Percentiles rank a stretch among this genome's conserved stretches.
These are phyloP conservation scores for Siderastrea siderea DNA, from an alignment of 92 coral and sea anemone species.

Conservation along the genomic window DNA sequence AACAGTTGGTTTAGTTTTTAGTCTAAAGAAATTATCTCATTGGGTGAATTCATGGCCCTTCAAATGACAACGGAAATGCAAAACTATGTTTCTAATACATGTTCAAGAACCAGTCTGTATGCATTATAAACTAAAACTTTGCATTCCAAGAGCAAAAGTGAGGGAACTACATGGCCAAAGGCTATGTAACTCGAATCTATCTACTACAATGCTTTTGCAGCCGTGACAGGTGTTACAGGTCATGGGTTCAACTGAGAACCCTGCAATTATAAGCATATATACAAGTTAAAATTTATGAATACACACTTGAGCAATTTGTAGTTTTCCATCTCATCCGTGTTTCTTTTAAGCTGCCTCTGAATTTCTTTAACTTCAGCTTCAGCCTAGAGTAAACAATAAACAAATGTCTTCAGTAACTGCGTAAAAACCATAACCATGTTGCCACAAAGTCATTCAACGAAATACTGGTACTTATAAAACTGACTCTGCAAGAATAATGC, in stretches of 20 bases:
- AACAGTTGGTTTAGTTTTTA: no score
- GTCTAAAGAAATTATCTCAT: no score
- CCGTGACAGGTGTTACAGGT: no score
- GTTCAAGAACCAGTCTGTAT: slow-evolving; percentile 1
- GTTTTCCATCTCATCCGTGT: slow-evolving; percentile 48
- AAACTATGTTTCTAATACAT: no score
- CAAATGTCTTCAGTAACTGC: neutral
- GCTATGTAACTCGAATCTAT: no score
- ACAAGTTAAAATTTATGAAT: slow-evolving; percentile 14
- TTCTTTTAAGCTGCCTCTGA: slow-evolving; percentile 49
- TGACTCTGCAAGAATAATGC: neutral
- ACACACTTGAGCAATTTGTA: slow-evolving; percentile 58
- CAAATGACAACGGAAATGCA: no score
- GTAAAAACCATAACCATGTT: slow-evolving; percentile 5
- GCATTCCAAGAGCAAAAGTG: slow-evolving; percentile 20
- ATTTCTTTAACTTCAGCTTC: slow-evolving; percentile 59
- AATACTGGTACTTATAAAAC: no score
- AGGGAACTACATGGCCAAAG: slow-evolving; percentile 7
- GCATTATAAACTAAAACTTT: slow-evolving; percentile 17
- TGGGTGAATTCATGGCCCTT: no score
- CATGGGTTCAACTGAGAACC: neutral
- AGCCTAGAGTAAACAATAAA: slow-evolving; percentile 46
- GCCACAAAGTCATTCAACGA: neutral
- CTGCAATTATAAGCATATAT: no score
- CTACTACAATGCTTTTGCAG: no score